Conservation (phyloP, 2,113 vertebrate genomes). For the Sminthopsis crassicaudata region DNA sequence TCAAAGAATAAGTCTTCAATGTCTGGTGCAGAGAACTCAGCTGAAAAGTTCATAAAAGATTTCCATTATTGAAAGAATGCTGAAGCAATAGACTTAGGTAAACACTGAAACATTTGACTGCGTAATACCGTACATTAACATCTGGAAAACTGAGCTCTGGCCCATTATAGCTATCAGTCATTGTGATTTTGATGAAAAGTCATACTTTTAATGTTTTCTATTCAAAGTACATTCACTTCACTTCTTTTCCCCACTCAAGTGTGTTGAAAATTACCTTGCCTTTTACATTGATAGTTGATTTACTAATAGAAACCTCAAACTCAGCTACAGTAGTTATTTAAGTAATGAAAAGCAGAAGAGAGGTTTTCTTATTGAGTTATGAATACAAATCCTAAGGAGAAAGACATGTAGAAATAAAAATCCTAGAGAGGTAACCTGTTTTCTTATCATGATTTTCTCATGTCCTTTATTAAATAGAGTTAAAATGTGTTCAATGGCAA, state of each 20-base stretch:
- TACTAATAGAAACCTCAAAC: neutral
- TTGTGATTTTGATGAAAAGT: neutral
- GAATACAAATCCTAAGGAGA: neutral
- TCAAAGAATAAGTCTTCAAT: slow-evolving; percentile 55
- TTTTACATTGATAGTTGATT: neutral
- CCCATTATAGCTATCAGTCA: slow-evolving; percentile 48
- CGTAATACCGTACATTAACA: slow-evolving; percentile 30
- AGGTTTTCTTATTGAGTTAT: neutral
- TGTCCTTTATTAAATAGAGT: neutral
- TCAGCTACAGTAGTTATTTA: neutral
- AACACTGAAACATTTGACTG: slow-evolving; percentile 29
- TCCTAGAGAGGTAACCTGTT: neutral
- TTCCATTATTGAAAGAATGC: slow-evolving; percentile 1
- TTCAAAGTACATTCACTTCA: accelerated
- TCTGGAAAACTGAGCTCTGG: slow-evolving; percentile 54
- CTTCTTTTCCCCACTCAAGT: neutral
- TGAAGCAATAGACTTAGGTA: slow-evolving; percentile 49
- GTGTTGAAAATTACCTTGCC: slow-evolving; percentile 1
- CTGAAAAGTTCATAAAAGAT: slow-evolving; percentile 55
- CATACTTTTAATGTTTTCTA: neutral
- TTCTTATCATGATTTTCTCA: neutral
- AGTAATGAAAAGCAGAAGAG: neutral
- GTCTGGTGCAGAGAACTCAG: neutral
- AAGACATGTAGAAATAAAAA: neutral
- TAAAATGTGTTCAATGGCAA: neutral